These are phyloP conservation scores for Rana temporaria DNA, from an alignment of 2,113 vertebrate genomes.

Conservation along the genomic window DNA sequence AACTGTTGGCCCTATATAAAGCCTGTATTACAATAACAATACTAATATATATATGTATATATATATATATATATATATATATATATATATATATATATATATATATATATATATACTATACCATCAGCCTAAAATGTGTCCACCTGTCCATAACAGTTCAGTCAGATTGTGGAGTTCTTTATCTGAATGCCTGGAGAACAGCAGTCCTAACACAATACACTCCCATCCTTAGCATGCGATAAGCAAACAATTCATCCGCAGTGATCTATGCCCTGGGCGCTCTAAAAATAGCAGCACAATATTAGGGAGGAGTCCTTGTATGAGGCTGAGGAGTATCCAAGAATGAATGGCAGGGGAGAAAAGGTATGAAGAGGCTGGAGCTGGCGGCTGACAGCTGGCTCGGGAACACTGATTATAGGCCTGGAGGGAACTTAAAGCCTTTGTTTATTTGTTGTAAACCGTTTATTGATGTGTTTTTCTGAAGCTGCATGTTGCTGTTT, in stretches of 20 bases:
- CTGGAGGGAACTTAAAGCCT: too few species aligned
- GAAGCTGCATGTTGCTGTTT: background rate
- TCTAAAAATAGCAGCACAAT: constrained; percentile 46
- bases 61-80: too few species aligned
- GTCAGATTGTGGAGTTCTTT: background rate
- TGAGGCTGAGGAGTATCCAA: background rate
- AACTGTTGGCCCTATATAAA: too few species aligned
- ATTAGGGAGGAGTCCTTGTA: constrained; percentile 37
- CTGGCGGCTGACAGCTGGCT: background rate
- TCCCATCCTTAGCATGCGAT: constrained; percentile 43
- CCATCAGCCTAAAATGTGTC: too few species aligned
- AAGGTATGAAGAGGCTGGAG: background rate
- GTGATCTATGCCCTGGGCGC: constrained; percentile 18
- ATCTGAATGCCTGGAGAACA: background rate
- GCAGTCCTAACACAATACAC: constrained; percentile 11
- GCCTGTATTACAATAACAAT: too few species aligned
- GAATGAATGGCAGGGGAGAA: constrained; percentile 12
- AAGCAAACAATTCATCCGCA: constrained; percentile 23
- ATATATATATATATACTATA: too few species aligned
- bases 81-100: too few species aligned
- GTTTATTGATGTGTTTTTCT: background rate
- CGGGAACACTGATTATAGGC: background rate
- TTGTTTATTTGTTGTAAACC: too few species aligned
- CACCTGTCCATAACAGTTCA: background rate
- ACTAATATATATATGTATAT: too few species aligned